Evolutionary conservation across 2,797 vertebrate genomes (phyloP).

Genomic region (Hylomyscus alleni): DNA sequence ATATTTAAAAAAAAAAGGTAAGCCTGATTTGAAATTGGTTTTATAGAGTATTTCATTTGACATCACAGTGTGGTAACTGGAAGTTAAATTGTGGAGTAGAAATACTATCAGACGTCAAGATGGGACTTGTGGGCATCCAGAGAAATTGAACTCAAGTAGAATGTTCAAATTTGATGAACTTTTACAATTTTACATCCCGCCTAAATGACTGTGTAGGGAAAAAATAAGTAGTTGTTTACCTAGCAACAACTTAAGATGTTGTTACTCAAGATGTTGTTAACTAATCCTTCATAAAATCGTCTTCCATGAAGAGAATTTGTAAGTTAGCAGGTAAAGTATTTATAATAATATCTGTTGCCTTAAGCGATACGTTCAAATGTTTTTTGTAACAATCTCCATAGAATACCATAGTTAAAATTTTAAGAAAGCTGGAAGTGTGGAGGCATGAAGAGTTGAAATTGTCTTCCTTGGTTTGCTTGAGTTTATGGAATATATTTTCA

Average conservation of each 20-base stretch:
- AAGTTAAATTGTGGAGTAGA: constrained; percentile 65
- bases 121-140: constrained; percentile 66
- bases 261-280: constrained; percentile 62
- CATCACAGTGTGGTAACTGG: constrained; percentile 56
- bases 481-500: constrained; percentile 69
- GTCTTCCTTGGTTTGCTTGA: constrained; percentile 70
- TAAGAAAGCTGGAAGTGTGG: constrained; percentile 50
- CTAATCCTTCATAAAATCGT: constrained; percentile 67
- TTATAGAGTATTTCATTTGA: constrained; percentile 64
- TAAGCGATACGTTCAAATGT: not conserved
- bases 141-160: constrained; percentile 73
- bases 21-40: constrained; percentile 1
- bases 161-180: constrained; percentile 75
- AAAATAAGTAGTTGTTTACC: constrained; percentile 54
- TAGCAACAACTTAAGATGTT: constrained; percentile 35
- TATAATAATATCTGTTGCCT: not conserved
- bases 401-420: constrained; percentile 68
- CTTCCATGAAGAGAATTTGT: constrained; percentile 57
- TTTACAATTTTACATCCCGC: constrained; percentile 73
- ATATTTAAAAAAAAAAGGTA: not conserved
- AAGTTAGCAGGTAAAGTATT: constrained; percentile 9
- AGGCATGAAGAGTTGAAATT: constrained; percentile 23
- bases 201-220: constrained; percentile 35
- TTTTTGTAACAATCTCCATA: constrained; percentile 36
- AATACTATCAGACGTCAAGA: constrained; percentile 42